Percentiles rank a stretch among this genome's conserved stretches.
Conservation (phyloP, 2,113 vertebrate genomes). For the Accipiter virgatus region DNA sequence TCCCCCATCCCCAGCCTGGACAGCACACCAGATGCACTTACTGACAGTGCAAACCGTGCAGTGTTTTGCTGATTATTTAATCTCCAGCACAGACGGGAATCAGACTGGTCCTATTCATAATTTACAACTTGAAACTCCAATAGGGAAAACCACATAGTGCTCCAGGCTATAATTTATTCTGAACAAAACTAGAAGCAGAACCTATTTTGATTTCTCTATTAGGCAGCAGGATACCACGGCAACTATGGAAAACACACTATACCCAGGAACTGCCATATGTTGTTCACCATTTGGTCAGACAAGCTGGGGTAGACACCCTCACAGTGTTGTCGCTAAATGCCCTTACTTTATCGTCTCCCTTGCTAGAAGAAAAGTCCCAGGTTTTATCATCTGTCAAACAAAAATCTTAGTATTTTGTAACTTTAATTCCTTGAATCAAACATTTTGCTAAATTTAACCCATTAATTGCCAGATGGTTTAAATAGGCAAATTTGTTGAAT, state of each 20-base stretch:
- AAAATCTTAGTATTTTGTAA: neutral
- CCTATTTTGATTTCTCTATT: neutral
- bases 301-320: neutral
- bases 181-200: conserved; percentile 5
- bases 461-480: neutral
- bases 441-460: neutral
- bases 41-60: neutral
- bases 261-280: neutral
- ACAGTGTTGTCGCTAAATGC: rapidly evolving
- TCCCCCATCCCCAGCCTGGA: neutral
- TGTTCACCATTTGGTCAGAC: neutral
- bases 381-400: neutral
- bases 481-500: neutral
- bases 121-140: conserved; percentile 46
- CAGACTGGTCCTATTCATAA: conserved; percentile 6
- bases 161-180: conserved; percentile 5
- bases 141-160: neutral
- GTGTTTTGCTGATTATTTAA: neutral
- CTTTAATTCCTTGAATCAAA: neutral
- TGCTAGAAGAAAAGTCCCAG: neutral
- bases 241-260: neutral
- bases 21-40: neutral
- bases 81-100: neutral
- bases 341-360: neutral
- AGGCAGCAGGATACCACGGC: neutral